Evolutionary conservation across 1,140 invertebrate species (phyloP), one percentile per base, ranked within the genome.

Genomic region (Mylabris phalerata): DNA sequence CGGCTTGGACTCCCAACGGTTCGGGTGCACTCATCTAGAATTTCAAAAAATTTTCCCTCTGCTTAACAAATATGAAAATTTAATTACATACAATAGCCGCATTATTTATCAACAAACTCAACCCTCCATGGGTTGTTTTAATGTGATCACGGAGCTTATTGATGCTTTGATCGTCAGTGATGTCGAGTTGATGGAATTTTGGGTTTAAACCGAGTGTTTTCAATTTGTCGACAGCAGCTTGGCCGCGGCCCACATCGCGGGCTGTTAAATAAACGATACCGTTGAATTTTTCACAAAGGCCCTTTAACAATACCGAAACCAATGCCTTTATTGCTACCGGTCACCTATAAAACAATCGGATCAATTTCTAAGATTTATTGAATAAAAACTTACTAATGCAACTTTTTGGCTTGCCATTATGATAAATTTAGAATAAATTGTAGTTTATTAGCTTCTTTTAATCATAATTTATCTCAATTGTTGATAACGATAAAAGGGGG

Each of bases 91-190:
- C 85, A 55, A 92, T 91, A 0, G 83, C 90, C 48, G 90, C 91
- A 78, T 94, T 93, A 69, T 93, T 93, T 0, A 94, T 80, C 9
- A 93, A 73, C 32, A 93, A 64, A 78, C 93, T 90, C 2, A 94
- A 71, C 1, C 89, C 87, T 9, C 82, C 84, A 72, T 93, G 80
- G 24, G 79, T 82, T 26, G 79, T 67, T 66, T 83, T 76, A 0
- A 94, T 65, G 67, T 76, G 78, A 19, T 80, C 72, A 9, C 69
- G 66, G 39, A 87, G 77, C 26, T 62, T 71, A 6, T 77, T 66
- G 40, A 85, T 77, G 66, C 81, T 85, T 10, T 73, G 62, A 46
- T 71, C 55, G 65, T 80, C 71, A 52, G 74, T 75, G 54, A 88
- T 81, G 63, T 88, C 84, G 38, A 88, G 69, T 64, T 84, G 78